Evolutionary conservation across 2,113 vertebrate species (phyloP), one percentile per base, ranked within the genome.

Genomic region (Rafetus swinhoei): DNA sequence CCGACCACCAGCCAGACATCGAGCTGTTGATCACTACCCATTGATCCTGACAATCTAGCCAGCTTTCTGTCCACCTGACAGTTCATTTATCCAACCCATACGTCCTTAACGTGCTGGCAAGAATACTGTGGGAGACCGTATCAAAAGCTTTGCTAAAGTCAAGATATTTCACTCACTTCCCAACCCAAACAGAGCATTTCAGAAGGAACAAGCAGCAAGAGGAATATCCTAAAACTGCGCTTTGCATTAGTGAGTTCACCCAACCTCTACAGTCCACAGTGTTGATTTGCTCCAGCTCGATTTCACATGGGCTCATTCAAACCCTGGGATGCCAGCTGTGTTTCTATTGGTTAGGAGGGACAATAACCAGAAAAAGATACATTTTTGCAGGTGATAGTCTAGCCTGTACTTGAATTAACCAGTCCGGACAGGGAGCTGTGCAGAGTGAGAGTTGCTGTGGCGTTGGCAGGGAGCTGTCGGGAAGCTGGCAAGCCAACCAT

Each of bases 401-500:
- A 89, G 6, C 3, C 74, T 3, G 0, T 88, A 80, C 39, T 57
- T 56, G 0, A 4, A 2, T 79, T 91, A 88, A 60, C 2, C 13
- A 83, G 60, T 10, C 57, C 80, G 90, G 92, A 93, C 60, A 65
- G 86, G 89, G 13, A 74, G 24, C 27, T 82, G 85, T 65, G 86
- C 92, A 95, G 69, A 35, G 1, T 29, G 22, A 3, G 91, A 96
- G 72, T 79, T 86, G 79, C 92, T 95, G 92, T 79, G n/a, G 53
- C 2, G 29, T 16, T 92, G 90, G 89, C 95, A 94, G 56, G 69
- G 0, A 35, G 4, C 1, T 91, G 39, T 1, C 56, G 86, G 54
- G 81, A 60, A 85, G 87, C 79, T 92, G 87, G 60, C 57, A 14
- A 90, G 77, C 80, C 92, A 86, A 15, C 74, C 65, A 53, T 77